Percentiles rank a stretch among this genome's conserved stretches.
Evolutionary conservation across 2,888 invertebrate species (phyloP).

Genomic region (Lasioglossum oenotherae): DNA sequence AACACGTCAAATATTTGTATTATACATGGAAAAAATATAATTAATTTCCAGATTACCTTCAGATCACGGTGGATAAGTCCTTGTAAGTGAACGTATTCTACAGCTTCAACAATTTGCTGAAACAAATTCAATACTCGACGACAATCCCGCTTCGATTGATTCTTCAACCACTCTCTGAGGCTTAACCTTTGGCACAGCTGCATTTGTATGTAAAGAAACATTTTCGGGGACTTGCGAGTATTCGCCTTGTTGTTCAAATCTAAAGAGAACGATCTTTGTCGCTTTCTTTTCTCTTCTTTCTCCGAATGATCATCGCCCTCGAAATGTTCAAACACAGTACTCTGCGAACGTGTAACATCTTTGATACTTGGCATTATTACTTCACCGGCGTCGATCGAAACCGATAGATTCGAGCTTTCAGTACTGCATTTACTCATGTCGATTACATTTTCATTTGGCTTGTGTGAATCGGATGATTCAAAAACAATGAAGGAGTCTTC

Average conservation of each 20-base stretch:
- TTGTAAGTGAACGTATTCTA: conserved; percentile 96
- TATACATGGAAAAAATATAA: background rate
- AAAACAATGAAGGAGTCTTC: conserved; percentile 86
- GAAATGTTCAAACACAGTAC: conserved; percentile 45
- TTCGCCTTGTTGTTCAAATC: conserved; percentile 60
- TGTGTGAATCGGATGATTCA: conserved; percentile 73
- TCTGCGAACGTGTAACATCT: conserved; percentile 44
- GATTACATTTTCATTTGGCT: conserved; percentile 45
- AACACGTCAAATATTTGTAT: background rate
- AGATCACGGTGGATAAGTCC: conserved; percentile 98
- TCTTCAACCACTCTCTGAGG: conserved; percentile 94
- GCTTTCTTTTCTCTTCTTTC: conserved; percentile 34
- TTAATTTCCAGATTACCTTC: conserved; percentile 88
- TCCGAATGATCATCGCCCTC: background rate
- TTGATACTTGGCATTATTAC: background rate
- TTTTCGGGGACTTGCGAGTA: conserved; percentile 82
- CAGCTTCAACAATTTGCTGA: conserved; percentile 96
- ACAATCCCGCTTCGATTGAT: conserved; percentile 76
- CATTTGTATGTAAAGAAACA: conserved; percentile 98
- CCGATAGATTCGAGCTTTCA: conserved; percentile 38
- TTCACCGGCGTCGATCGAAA: conserved; percentile 6
- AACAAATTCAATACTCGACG: conserved; percentile 89
- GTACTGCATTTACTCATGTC: conserved; percentile 47
- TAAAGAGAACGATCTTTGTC: conserved; percentile 66
- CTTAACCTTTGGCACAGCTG: conserved; percentile 96